Evolutionary conservation across 2,113 vertebrate species (phyloP), one percentile per base, ranked within the genome.

Genomic region (Coreoperca whiteheadi): DNA sequence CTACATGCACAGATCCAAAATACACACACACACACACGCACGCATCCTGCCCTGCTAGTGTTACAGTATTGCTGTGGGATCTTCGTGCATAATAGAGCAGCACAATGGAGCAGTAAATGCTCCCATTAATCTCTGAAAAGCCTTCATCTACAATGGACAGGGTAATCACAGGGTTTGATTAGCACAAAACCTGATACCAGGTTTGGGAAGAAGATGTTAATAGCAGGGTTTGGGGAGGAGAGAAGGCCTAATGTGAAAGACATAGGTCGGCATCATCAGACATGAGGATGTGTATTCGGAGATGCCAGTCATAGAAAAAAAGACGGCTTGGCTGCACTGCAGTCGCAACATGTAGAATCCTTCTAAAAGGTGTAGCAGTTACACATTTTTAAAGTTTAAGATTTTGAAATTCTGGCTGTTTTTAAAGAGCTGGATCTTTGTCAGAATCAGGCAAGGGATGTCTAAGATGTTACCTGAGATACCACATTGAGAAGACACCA

Each of bases 81-180:
- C 88, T 78, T 75, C 23, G 43, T 72, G 61, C 60, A 86, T 86
- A 90, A 92, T 79, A 87, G 90, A 75, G 46, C 77, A 50, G 79
- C 87, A 91, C 88, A 92, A 85, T 60, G 64, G 63, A 70, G 51
- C 64, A 30, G 73, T 77, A 81, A 90, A 91, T 64, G 70, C 69
- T 81, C 87, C 75, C 81, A 88, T 93, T 79, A 78, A 92, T 93
- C 88, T 85, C 85, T 92, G 60, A 83, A 73, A 90, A 76, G 43
- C 66, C 64, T 72, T 85, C 41, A 80, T 82, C 66, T 53, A 39
- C 68, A 82, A 68, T 56, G 65, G 83, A 84, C 79, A 48, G 69
- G 63, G 64, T 85, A 83, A 92, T 92, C 53, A 87, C 81, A 86
- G 73, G 34, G 59, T 83, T 53, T 84, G 78, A 90, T 89, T 75